Percentiles rank a stretch among this genome's conserved stretches.
phyloP scores from a whole-genome alignment of 2,888 invertebrate species.

The Drosophila fulvimacula region DNA sequence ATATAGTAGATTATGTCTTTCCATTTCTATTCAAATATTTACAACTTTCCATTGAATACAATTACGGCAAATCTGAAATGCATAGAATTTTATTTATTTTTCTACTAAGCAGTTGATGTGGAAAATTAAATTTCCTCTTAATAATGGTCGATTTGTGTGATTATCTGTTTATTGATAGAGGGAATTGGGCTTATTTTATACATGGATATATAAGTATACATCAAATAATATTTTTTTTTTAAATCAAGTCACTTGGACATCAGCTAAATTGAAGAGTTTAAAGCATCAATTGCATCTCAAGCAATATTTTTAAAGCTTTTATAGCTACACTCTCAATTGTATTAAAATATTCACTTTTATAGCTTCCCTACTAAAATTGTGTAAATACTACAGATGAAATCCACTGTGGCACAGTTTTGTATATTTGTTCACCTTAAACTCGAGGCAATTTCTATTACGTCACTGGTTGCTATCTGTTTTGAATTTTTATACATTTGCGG shows the following conservation, averaged over 20 bases:
- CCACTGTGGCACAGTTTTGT: slow-evolving; percentile 28
- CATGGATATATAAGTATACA: too few relatives aligned
- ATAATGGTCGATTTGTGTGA: neutral
- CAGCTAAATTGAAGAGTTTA: too few relatives aligned
- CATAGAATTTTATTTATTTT: neutral
- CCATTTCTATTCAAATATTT: neutral
- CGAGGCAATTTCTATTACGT: slow-evolving; percentile 41
- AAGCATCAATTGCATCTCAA: too few relatives aligned
- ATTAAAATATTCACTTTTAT: neutral
- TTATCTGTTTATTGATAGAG: neutral
- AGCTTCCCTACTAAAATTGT: neutral
- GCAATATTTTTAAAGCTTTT: too few relatives aligned
- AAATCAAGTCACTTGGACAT: too few relatives aligned
- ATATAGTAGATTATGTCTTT: neutral
- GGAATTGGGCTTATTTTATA: too few relatives aligned
- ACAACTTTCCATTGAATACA: neutral
- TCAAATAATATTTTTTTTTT: too few relatives aligned
- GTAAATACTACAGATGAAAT: neutral
- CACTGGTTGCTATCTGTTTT: slow-evolving; percentile 68
- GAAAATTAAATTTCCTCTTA: slow-evolving; percentile 1
- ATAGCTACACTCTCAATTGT: neutral
- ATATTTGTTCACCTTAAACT: slow-evolving; percentile 25
- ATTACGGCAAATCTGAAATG: neutral
- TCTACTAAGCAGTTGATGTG: neutral
- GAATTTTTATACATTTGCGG: slow-evolving; percentile 62